Percentiles rank a stretch among this genome's conserved stretches.
Evolutionary conservation across 2,113 vertebrate species (phyloP).

Genomic region (Monopterus albus): DNA sequence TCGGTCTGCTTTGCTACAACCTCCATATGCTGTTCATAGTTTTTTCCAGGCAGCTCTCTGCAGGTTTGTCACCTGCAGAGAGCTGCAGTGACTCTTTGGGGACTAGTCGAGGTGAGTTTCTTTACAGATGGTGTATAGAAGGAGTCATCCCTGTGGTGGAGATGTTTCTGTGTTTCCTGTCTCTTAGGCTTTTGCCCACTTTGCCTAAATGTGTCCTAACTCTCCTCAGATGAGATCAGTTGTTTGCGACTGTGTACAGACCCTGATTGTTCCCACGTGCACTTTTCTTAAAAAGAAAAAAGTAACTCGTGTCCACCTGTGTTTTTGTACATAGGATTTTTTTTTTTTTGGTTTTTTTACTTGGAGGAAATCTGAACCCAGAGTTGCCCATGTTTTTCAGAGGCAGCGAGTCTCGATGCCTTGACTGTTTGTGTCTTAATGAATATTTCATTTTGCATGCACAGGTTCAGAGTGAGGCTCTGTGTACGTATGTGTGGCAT

Average conservation of each 20-base stretch:
- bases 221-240: conserved; percentile 8
- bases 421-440: conserved; percentile 62
- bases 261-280: conserved; percentile 49
- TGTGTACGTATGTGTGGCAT: conserved; percentile 35
- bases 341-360: conserved; percentile 59
- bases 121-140: conserved; percentile 50
- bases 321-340: conserved; percentile 67
- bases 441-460: conserved; percentile 44
- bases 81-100: conserved; percentile 16
- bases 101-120: conserved; percentile 30
- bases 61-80: conserved; percentile 26
- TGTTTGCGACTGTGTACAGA: conserved; percentile 11
- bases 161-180: neutral
- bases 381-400: conserved; percentile 15
- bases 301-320: conserved; percentile 22
- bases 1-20: conserved; percentile 9
- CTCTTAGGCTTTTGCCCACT: neutral
- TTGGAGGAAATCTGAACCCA: conserved; percentile 24
- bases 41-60: conserved; percentile 25
- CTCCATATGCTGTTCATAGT: conserved; percentile 10
- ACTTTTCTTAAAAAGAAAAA: conserved; percentile 53
- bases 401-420: conserved; percentile 6
- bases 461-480: conserved; percentile 25
- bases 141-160: conserved; percentile 18
- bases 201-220: conserved; percentile 8